Percentiles rank a stretch among this genome's conserved stretches.
Evolutionary conservation across 2,797 vertebrate species (phyloP).

Genomic region (Adelosebastes latens): DNA sequence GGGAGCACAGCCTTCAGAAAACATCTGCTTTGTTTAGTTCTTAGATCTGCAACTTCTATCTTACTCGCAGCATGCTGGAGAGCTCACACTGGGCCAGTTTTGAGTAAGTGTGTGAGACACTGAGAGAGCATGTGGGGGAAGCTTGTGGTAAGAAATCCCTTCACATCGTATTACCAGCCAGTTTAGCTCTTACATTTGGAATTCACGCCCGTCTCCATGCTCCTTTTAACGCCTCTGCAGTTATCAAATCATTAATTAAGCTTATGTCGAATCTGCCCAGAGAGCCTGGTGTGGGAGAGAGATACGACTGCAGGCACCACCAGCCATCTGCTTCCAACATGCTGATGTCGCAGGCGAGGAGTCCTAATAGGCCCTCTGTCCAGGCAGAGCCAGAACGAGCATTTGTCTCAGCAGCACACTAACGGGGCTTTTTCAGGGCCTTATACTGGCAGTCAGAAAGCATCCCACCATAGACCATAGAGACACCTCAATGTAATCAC

Average conservation of each 20-base stretch:
- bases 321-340: constrained; percentile 60
- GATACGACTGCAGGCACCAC: constrained; percentile 34
- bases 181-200: constrained; percentile 49
- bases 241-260: constrained; percentile 76
- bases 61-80: not conserved
- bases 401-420: constrained; percentile 8
- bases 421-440: not conserved
- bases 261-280: constrained; percentile 56
- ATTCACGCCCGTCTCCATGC: constrained; percentile 46
- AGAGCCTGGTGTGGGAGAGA: constrained; percentile 47
- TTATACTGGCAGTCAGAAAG: not conserved
- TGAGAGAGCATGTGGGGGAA: constrained; percentile 11
- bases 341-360: constrained; percentile 45
- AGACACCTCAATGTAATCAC: not conserved
- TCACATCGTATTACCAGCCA: constrained; percentile 33
- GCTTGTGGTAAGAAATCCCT: constrained; percentile 33
- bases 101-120: not conserved
- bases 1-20: constrained; percentile 22
- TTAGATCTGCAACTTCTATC: constrained; percentile 18
- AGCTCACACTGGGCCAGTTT: constrained; percentile 31
- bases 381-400: constrained; percentile 10
- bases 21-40: constrained; percentile 46
- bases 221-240: constrained; percentile 59
- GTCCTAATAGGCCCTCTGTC: constrained; percentile 32
- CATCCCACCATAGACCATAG: not conserved